These are phyloP conservation scores for Albula glossodonta DNA, from an alignment of 2,113 vertebrate species.

Conservation along the genomic window DNA sequence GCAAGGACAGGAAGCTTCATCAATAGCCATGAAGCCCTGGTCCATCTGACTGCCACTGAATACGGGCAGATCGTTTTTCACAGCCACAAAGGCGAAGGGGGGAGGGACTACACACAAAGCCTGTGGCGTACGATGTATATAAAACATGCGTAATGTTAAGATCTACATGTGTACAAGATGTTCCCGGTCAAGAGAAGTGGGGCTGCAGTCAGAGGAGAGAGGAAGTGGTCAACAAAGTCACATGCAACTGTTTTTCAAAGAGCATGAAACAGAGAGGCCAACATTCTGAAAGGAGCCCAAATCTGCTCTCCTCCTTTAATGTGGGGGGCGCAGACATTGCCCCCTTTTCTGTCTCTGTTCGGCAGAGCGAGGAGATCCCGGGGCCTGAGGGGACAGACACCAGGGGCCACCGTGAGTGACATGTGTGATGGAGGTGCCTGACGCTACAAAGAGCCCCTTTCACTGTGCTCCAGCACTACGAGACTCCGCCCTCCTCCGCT, in stretches of 20 bases:
- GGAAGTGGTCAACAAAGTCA: constrained; percentile 8
- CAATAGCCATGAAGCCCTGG: neutral
- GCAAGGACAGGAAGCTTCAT: neutral
- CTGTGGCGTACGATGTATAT: too few species aligned
- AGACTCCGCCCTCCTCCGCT: constrained; percentile 30
- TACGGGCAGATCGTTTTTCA: neutral
- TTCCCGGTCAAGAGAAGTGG: neutral
- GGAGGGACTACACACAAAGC: too few species aligned
- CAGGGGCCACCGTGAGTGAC: constrained; percentile 19
- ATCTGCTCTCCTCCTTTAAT: neutral
- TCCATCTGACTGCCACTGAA: neutral
- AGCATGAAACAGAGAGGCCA: neutral
- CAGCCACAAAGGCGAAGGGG: too few species aligned
- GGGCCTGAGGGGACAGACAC: constrained; percentile 22
- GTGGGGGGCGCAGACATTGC: neutral
- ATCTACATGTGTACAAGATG: too few species aligned
- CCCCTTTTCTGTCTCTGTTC: neutral
- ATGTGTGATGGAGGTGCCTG: constrained; percentile 9
- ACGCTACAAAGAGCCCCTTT: constrained; percentile 39
- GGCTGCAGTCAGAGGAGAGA: neutral
- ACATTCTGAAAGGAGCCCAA: neutral
- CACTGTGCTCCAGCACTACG: constrained; percentile 18
- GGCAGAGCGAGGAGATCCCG: neutral
- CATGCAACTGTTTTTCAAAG: constrained; percentile 2
- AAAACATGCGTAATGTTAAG: too few species aligned